Evolutionary conservation across 2,797 vertebrate genomes (phyloP).

Genomic region (Oryzias dopingdopingensis): DNA sequence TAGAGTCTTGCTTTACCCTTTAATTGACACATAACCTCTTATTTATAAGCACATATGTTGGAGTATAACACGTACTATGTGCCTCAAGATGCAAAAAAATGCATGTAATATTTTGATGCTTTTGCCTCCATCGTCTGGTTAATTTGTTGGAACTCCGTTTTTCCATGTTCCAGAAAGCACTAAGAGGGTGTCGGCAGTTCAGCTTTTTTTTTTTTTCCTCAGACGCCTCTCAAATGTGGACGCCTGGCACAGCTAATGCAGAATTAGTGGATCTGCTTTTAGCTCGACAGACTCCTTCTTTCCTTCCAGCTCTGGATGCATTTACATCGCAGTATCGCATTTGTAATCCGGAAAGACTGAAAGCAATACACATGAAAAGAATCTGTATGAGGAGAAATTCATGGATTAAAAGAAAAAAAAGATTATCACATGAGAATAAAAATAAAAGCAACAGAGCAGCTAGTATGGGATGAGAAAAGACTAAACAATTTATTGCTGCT

Average conservation of each 20-base stretch:
- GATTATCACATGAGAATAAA: not conserved
- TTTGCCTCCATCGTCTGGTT: constrained; percentile 1
- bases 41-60: not conserved
- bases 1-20: not conserved
- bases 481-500: not conserved
- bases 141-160: constrained; percentile 3
- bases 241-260: constrained; percentile 14
- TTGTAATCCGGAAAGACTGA: not conserved
- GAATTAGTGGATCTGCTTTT: constrained; percentile 62
- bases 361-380: not conserved
- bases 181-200: constrained; percentile 34
- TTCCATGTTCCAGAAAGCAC: constrained; percentile 17
- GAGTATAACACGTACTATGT: not conserved
- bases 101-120: constrained; percentile 11
- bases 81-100: not conserved
- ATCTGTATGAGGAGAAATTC: not conserved
- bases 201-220: constrained; percentile 54
- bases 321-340: constrained; percentile 10
- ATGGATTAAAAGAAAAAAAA: not conserved
- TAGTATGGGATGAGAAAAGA: not conserved
- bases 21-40: not conserved
- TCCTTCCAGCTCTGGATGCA: constrained; percentile 32
- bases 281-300: constrained; percentile 52
- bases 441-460: not conserved
- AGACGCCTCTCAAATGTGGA: constrained; percentile 10